These are phyloP conservation scores for Sphaeridia pumilis DNA, from an alignment of 2,888 invertebrate species.

Conservation along the genomic window DNA sequence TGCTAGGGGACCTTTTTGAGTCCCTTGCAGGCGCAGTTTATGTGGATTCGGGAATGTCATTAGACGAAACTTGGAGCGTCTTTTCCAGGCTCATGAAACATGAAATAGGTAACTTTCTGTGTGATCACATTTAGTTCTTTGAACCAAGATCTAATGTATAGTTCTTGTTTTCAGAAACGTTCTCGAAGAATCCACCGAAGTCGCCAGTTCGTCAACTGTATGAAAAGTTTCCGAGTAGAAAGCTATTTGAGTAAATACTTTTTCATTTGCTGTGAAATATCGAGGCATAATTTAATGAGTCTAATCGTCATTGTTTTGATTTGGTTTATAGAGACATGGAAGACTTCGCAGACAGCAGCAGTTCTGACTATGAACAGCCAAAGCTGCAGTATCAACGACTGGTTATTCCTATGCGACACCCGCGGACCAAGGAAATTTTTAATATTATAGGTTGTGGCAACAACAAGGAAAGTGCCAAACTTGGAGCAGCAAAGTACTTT, in stretches of 20 bases:
- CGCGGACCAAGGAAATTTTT: too few relatives aligned
- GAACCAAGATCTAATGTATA: not conserved
- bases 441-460: slow-evolving; percentile 14
- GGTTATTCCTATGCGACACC: too few relatives aligned
- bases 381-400: too few relatives aligned
- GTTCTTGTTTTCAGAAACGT: slow-evolving; percentile 47
- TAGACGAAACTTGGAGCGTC: slow-evolving; percentile 66
- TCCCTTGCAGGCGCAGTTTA: slow-evolving; percentile 83
- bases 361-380: too few relatives aligned
- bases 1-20: slow-evolving; percentile 87
- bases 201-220: slow-evolving; percentile 77
- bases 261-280: not conserved
- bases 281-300: too few relatives aligned
- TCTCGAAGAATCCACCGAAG: slow-evolving; percentile 70
- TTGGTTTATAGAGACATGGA: not conserved
- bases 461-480: slow-evolving; percentile 20
- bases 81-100: slow-evolving; percentile 69
- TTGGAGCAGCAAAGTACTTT: slow-evolving; percentile 23
- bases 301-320: too few relatives aligned
- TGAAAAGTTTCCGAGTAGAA: slow-evolving; percentile 63
- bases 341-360: not conserved
- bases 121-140: too few relatives aligned
- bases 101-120: slow-evolving; percentile 61
- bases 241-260: slow-evolving; percentile 70
- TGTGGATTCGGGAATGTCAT: slow-evolving; percentile 63